Conservation (phyloP, 2,797 vertebrate species). For the Otolemur crassicaudatus region DNA sequence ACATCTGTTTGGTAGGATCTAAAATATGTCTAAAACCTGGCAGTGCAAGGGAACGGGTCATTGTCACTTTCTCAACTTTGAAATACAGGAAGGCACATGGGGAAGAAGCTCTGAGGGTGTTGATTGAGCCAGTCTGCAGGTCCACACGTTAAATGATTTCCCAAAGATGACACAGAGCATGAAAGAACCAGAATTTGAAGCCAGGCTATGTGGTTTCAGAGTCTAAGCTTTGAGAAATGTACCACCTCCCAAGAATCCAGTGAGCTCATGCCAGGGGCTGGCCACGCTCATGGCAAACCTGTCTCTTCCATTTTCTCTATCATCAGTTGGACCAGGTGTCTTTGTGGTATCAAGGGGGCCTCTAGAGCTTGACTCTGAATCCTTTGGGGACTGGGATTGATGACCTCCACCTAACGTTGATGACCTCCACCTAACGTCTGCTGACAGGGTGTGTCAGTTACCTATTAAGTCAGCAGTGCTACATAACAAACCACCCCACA, state of each 20-base stretch:
- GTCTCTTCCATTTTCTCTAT: neutral
- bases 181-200: neutral
- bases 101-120: neutral
- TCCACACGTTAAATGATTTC: neutral
- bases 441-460: neutral
- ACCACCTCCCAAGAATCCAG: neutral
- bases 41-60: neutral
- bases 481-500: neutral
- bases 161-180: neutral
- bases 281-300: accelerated
- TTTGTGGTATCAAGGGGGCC: neutral
- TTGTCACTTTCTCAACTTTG: neutral
- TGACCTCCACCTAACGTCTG: neutral
- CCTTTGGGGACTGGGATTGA: neutral
- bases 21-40: neutral
- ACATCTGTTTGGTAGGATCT: neutral
- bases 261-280: neutral
- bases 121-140: neutral
- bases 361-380: neutral
- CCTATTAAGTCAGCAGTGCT: neutral
- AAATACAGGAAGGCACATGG: neutral
- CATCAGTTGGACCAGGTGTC: neutral
- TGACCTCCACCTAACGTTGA: neutral
- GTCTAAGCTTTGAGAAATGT: neutral
- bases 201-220: neutral